Base-by-base conservation (phyloP, 2,797 vertebrate genomes). In the Periparus ater region DNA sequence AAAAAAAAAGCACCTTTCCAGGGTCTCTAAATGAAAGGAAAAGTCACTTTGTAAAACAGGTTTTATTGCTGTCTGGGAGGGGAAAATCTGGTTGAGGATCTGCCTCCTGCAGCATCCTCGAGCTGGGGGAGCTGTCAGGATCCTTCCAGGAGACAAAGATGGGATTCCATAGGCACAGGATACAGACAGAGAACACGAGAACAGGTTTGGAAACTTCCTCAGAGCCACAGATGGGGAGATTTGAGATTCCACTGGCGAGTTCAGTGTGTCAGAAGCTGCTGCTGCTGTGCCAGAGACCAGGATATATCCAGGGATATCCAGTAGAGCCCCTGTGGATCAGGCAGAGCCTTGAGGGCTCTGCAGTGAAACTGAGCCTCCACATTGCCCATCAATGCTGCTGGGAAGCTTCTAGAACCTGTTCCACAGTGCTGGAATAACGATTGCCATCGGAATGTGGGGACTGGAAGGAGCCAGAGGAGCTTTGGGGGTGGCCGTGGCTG, bases 151-250 rank as follows among this genome's bases (percentile, higher is more conserved):
- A 34, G 23, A 7, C 21, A 26, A 36, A 70, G 17, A 8, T 0
- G 3, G 22, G 53, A 20, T 80, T 34, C 51, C 6, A 2, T 1
- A 8, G 38, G 72, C 3, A 11, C 40, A 13, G 10, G 13, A 10
- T 17, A 0, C 0, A 1, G 58, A 13, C 0, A 1, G 34, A 68
- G 25, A 71, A 11, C 90, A 42, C 2, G 0, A 30, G 76, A 34
- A 18, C 18, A 13, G 42, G 21, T 87, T 55, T 65, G 77, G 74
- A 20, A 53, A 6, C 32, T 15, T 54, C n/a, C 50, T 30, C 27
- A 45, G 5, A 8, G 4, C 32, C 36, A 2, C 19, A 17, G 1
- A 2, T 5, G 6, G 18, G 3, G 12, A n/a, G 58, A 27, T 18
- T 3, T 7, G 29, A 9, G 10, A n/a, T 17, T 40, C 6, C 2